phyloP scores from a whole-genome alignment of 2,113 vertebrate species.

The Salminus brasiliensis region DNA sequence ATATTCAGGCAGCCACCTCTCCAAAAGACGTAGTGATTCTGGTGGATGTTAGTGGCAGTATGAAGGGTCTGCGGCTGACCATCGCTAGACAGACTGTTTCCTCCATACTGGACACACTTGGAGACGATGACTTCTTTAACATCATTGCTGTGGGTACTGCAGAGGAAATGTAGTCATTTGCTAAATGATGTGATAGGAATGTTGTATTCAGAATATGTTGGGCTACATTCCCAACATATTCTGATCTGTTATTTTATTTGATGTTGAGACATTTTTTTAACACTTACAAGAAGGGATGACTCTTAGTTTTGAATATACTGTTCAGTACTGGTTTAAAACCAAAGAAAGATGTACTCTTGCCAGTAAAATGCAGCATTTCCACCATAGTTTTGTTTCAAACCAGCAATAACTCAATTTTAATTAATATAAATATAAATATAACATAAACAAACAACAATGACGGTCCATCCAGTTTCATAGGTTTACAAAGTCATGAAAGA shows the following conservation, averaged over 20 bases:
- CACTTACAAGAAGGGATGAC: too few species aligned
- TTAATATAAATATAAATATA: too few species aligned
- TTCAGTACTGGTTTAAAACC: too few species aligned
- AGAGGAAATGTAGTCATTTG: not conserved
- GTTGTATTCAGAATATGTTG: not conserved
- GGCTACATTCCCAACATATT: not conserved
- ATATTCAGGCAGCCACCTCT: slow-evolving; percentile 97
- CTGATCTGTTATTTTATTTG: too few species aligned
- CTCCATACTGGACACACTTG: slow-evolving; percentile 96
- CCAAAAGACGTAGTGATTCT: slow-evolving; percentile 97
- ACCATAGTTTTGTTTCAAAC: too few species aligned
- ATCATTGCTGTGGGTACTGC: slow-evolving; percentile 90
- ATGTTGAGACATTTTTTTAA: not conserved
- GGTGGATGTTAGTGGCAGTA: slow-evolving; percentile 96
- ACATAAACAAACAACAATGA: too few species aligned
- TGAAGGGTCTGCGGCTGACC: slow-evolving; percentile 96
- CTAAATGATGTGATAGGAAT: not conserved
- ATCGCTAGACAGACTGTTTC: slow-evolving; percentile 96
- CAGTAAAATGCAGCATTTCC: too few species aligned
- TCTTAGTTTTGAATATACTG: too few species aligned
- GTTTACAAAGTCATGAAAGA: too few species aligned
- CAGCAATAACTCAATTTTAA: too few species aligned
- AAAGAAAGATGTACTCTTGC: too few species aligned
- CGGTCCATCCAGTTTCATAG: too few species aligned
- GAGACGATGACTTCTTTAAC: slow-evolving; percentile 99